These are phyloP conservation scores for Ammodytes marinus DNA, from an alignment of 2,113 vertebrate genomes.

Conservation along the genomic window DNA sequence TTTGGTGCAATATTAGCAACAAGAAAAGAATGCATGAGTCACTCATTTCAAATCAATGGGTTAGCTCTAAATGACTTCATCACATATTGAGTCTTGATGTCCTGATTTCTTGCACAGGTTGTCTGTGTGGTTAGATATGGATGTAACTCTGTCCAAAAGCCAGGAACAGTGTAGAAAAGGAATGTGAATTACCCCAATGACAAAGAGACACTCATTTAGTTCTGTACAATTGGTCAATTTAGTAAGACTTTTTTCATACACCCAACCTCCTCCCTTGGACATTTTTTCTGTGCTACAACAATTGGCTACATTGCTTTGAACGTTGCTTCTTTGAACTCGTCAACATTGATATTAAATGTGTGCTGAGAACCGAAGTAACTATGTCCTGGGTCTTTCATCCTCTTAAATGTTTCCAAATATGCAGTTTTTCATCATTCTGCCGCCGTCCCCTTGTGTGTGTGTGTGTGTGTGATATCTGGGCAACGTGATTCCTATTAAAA, in stretches of 20 bases:
- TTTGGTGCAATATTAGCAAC: neutral
- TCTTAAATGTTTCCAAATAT: constrained; percentile 35
- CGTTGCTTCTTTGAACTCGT: neutral
- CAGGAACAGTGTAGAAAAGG: neutral
- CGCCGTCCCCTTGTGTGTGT: neutral
- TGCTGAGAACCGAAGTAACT: neutral
- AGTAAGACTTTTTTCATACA: too few species aligned
- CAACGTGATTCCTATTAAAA: constrained; percentile 44
- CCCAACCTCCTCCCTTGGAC: too few species aligned
- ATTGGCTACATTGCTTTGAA: too few species aligned
- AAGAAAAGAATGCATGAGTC: neutral
- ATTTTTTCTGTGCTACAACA: too few species aligned
- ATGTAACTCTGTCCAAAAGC: neutral
- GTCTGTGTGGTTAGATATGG: neutral
- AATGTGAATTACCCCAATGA: neutral
- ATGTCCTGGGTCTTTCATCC: neutral
- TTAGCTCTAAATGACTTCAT: neutral
- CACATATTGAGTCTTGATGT: neutral
- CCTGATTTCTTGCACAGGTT: neutral
- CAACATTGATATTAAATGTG: neutral
- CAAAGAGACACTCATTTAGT: too few species aligned
- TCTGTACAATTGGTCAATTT: too few species aligned
- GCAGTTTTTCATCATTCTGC: constrained; percentile 56
- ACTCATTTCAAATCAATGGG: neutral
- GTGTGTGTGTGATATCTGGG: constrained; percentile 3